Evolutionary conservation across 2,113 vertebrate genomes (phyloP).

Genomic region (Anguilla japonica): DNA sequence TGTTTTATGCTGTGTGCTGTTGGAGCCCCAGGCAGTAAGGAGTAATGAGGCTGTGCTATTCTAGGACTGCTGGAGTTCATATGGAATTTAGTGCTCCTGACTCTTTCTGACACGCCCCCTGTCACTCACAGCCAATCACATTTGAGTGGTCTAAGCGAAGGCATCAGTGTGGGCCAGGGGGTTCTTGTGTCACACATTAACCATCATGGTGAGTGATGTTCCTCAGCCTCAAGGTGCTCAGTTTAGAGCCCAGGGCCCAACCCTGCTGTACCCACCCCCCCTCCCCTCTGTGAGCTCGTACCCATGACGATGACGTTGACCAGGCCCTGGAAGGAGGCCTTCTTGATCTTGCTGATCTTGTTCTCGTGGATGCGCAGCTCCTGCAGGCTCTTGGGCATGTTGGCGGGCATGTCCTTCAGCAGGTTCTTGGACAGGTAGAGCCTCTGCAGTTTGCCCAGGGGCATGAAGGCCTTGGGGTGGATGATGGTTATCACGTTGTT

Average conservation of each 20-base stretch:
- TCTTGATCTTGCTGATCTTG: constrained; percentile 88
- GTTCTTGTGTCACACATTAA: too few relatives aligned
- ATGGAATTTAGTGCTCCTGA: too few relatives aligned
- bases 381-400: constrained; percentile 94
- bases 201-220: too few relatives aligned
- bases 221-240: too few relatives aligned
- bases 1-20: too few relatives aligned
- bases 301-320: constrained; percentile 90
- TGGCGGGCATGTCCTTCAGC: constrained; percentile 89
- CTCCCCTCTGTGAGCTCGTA: constrained; percentile 53
- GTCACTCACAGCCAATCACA: not conserved
- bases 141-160: not conserved
- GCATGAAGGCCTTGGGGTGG: constrained; percentile 82
- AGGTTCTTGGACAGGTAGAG: constrained; percentile 96
- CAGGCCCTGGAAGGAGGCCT: constrained; percentile 85
- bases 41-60: too few relatives aligned
- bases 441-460: constrained; percentile 87
- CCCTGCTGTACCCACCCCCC: too few relatives aligned
- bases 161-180: too few relatives aligned
- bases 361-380: constrained; percentile 98
- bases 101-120: too few relatives aligned
- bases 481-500: constrained; percentile 95
- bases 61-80: too few relatives aligned
- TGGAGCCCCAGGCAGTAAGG: too few relatives aligned
- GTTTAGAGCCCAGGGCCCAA: not conserved